A percentile compares a stretch with the other conserved stretches of the same genome.
These are phyloP conservation scores for Mamestra brassicae DNA, from an alignment of 2,888 invertebrate genomes.

Conservation along the genomic window DNA sequence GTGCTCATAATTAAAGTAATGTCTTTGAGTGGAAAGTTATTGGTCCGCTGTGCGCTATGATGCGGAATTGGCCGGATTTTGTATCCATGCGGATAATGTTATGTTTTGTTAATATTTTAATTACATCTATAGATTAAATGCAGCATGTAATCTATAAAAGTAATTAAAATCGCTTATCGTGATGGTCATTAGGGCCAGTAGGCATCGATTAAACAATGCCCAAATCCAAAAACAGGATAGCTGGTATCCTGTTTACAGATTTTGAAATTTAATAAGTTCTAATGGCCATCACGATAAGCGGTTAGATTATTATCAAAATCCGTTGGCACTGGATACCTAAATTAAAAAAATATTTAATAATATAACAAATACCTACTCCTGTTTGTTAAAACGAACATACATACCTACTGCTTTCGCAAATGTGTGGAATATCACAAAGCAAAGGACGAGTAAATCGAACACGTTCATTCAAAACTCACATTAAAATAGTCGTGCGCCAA, in stretches of 20 bases:
- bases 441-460: slow-evolving; percentile 42
- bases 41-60: slow-evolving; percentile 46
- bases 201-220: not conserved
- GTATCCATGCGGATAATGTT: slow-evolving; percentile 13
- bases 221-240: not conserved
- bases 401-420: not conserved
- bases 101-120: slow-evolving; percentile 12
- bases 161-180: not conserved
- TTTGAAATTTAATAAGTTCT: not conserved
- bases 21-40: slow-evolving; percentile 56
- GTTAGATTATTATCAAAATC: slow-evolving; percentile 1
- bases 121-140: slow-evolving; percentile 11
- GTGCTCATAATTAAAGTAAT: slow-evolving; percentile 62
- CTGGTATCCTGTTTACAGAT: slow-evolving; percentile 22
- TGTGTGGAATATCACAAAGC: slow-evolving; percentile 30
- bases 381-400: not conserved
- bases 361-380: not conserved
- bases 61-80: slow-evolving; percentile 11
- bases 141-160: not conserved
- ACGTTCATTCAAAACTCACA: slow-evolving; percentile 57
- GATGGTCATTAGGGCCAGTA: not conserved
- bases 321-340: not conserved
- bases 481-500: slow-evolving; percentile 58
- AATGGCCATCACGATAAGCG: not conserved
- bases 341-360: not conserved